Evolutionary conservation across 2,888 invertebrate species (phyloP).

Genomic region (Helleia helle): DNA sequence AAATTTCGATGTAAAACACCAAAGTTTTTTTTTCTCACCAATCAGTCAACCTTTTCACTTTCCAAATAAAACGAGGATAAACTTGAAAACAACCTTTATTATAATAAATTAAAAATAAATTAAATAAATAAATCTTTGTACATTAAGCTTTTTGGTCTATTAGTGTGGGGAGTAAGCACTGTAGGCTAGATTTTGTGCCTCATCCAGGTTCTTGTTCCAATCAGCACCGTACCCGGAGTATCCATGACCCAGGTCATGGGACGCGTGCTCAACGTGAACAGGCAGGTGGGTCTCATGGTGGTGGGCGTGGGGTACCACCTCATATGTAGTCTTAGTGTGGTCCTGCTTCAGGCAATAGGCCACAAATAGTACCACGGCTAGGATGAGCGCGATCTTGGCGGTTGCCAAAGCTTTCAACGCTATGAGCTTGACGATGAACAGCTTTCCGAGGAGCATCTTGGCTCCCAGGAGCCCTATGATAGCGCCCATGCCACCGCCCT

Average conservation of each 20-base stretch:
- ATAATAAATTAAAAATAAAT: slow-evolving; percentile 43
- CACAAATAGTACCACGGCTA: slow-evolving; percentile 79
- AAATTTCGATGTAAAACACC: too few species aligned
- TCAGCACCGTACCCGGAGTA: slow-evolving; percentile 51
- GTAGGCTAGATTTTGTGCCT: slow-evolving; percentile 81
- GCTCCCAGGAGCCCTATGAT: slow-evolving; percentile 77
- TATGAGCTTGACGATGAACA: slow-evolving; percentile 85
- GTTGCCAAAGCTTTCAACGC: slow-evolving; percentile 88
- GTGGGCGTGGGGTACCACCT: slow-evolving; percentile 58
- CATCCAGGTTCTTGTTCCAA: slow-evolving; percentile 75
- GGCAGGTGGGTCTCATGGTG: slow-evolving; percentile 77
- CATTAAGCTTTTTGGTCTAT: slow-evolving; percentile 30
- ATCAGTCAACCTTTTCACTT: too few species aligned
- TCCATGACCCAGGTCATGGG: slow-evolving; percentile 52
- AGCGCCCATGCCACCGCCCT: slow-evolving; percentile 79
- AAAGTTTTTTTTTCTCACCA: too few species aligned
- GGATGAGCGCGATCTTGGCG: slow-evolving; percentile 85
- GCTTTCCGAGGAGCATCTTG: slow-evolving; percentile 58
- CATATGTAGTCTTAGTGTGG: slow-evolving; percentile 59
- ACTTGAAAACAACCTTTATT: slow-evolving; percentile 28
- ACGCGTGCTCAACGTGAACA: slow-evolving; percentile 68
- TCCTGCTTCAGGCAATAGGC: slow-evolving; percentile 62
- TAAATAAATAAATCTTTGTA: slow-evolving; percentile 58
- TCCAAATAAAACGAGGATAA: background rate
- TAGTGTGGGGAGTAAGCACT: slow-evolving; percentile 71